phyloP scores from a whole-genome alignment of 2,797 vertebrate genomes.

The Sebastes minor region DNA sequence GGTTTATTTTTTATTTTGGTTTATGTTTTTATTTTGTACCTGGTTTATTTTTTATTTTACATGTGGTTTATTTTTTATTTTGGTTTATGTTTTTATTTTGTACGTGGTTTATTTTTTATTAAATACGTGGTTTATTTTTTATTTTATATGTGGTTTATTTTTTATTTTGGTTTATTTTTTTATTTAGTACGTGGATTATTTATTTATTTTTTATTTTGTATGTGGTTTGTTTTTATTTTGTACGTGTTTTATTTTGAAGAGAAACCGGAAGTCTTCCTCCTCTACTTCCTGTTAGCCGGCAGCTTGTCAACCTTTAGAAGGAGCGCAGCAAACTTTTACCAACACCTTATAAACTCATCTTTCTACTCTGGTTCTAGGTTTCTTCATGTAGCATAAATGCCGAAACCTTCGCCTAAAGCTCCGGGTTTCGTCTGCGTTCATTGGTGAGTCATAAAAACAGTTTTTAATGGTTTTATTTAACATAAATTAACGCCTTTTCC shows the following conservation, averaged over 20 bases:
- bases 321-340: neutral
- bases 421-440: constrained; percentile 16
- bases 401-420: neutral
- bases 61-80: too few relatives aligned
- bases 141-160: too few relatives aligned
- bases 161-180: too few relatives aligned
- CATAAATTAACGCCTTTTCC: neutral
- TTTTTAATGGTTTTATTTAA: neutral
- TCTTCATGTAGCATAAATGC: constrained; percentile 50
- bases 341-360: neutral
- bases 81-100: too few relatives aligned
- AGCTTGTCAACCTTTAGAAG: neutral
- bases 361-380: neutral
- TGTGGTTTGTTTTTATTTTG: too few relatives aligned
- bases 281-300: neutral
- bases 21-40: too few relatives aligned
- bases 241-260: constrained; percentile 49
- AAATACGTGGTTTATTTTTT: too few relatives aligned
- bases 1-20: too few relatives aligned
- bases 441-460: constrained; percentile 53
- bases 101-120: too few relatives aligned
- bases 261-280: neutral
- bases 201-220: too few relatives aligned
- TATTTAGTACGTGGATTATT: too few relatives aligned
- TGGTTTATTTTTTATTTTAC: too few relatives aligned